A percentile compares a stretch with the other conserved stretches of the same genome.
Conservation (phyloP, 2,888 invertebrate genomes). For the Synanthedon myopaeformis region DNA sequence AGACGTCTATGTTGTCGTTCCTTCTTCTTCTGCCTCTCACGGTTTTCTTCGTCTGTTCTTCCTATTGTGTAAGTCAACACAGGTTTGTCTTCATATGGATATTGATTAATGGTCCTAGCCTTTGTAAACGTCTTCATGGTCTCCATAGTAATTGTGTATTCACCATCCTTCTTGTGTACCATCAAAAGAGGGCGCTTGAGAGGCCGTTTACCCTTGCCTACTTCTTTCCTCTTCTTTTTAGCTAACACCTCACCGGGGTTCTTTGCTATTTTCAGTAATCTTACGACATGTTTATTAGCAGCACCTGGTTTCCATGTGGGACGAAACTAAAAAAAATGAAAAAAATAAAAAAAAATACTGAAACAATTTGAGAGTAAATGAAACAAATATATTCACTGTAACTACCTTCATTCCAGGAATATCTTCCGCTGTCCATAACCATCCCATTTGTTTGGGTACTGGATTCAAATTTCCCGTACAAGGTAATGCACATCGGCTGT, state of each 20-base stretch:
- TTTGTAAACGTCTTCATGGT: constrained; percentile 47
- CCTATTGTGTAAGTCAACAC: constrained; percentile 49
- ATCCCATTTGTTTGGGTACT: constrained; percentile 63
- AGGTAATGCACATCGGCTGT: constrained; percentile 42
- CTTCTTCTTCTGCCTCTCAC: constrained; percentile 39
- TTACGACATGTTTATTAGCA: constrained; percentile 46
- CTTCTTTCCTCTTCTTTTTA: constrained; percentile 43
- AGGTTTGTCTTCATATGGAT: constrained; percentile 57
- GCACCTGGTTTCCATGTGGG: constrained; percentile 59
- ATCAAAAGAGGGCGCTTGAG: constrained; percentile 47
- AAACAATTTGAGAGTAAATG: background rate
- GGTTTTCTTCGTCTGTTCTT: constrained; percentile 55
- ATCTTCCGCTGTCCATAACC: constrained; percentile 58
- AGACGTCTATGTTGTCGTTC: constrained; percentile 44
- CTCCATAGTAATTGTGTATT: constrained; percentile 57
- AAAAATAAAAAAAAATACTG: constrained; percentile 13
- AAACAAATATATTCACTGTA: background rate
- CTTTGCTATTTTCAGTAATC: constrained; percentile 43
- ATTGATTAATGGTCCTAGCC: constrained; percentile 42
- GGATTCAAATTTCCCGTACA: constrained; percentile 34
- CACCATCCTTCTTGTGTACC: constrained; percentile 53
- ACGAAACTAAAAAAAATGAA: constrained; percentile 45
- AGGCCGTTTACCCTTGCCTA: constrained; percentile 30
- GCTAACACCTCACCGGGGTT: constrained; percentile 38
- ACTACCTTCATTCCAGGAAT: constrained; percentile 52